These are phyloP conservation scores for Oenanthe oenanthe DNA, from an alignment of 2,113 vertebrate species.

Conservation along the genomic window DNA sequence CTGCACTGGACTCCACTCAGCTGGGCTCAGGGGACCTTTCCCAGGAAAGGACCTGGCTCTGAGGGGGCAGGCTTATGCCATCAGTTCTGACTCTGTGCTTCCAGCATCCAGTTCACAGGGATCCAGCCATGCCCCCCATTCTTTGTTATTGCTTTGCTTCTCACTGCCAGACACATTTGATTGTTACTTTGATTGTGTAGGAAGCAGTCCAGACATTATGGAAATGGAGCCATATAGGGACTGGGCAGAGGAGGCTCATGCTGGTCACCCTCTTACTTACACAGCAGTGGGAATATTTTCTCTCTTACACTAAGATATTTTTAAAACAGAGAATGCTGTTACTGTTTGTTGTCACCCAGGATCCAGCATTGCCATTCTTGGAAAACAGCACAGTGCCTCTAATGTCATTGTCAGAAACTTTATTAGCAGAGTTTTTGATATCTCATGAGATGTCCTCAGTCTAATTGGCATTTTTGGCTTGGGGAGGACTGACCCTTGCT, in stretches of 20 bases:
- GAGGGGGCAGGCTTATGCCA: not conserved
- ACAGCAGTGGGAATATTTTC: slow-evolving; percentile 61
- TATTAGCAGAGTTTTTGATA: not conserved
- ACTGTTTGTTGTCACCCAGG: slow-evolving; percentile 53
- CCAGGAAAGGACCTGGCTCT: not conserved
- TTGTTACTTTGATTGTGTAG: slow-evolving; percentile 27
- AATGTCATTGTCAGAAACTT: not conserved
- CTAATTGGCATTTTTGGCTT: not conserved
- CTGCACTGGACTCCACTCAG: not conserved
- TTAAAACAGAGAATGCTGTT: slow-evolving; percentile 38
- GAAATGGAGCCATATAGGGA: slow-evolving; percentile 56
- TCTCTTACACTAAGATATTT: slow-evolving; percentile 57
- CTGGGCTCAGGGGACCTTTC: not conserved
- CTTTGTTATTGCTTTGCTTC: not conserved
- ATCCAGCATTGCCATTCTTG: slow-evolving; percentile 53
- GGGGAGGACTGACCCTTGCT: not conserved
- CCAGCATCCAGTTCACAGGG: not conserved
- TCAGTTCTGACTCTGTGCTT: not conserved
- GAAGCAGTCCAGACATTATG: slow-evolving; percentile 21
- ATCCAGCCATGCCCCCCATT: not conserved
- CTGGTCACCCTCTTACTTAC: slow-evolving; percentile 38
- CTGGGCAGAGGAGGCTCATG: not conserved
- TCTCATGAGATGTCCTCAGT: not conserved
- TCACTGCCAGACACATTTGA: not conserved
- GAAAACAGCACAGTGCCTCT: not conserved